Evolutionary conservation across 2,888 invertebrate genomes (phyloP), one percentile per base, ranked within the genome.

Genomic region (Eristalis tenax): DNA sequence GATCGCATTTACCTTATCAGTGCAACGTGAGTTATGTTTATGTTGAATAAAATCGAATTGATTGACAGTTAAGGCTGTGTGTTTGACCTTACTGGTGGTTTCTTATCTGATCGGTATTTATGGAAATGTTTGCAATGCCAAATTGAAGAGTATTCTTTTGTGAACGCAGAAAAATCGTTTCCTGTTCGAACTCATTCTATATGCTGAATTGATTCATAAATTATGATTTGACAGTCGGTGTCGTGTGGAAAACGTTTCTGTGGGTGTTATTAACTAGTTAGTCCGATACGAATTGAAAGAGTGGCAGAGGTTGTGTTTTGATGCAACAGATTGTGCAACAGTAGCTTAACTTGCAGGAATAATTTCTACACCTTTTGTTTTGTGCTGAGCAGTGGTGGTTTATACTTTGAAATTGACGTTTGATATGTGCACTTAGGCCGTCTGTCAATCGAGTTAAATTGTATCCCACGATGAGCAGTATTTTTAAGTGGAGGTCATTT

Each of bases 21-120:
- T 86, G 65, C 59, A 86, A 65, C 56, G 86, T 86, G 74, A 86
- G 86, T 80, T 78, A 59, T 59, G 26, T 76, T 38, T 56, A 56
- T 4, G 43, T 56, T 68, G 22, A 11, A 15, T 40, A 4, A 50
- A 61, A 43, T 15, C 32, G 8, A 23, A 66, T 38, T 65, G 28
- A 38, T 65, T 59, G 26, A 59, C 18, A 63, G 23, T 28, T 63
- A 35, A 32, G 56, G 6, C 18, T 68, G 64, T 28, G 23, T 38
- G n/a, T 59, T 35, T 68, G 32, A 56, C 43, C 43, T 28, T 43
- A 43, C 6, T 50, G 50, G 6, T 8, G 50, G 18, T 43, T 26
- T 28, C 18, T 50, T 50, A 28, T 50, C 68, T 68, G 23, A 26
- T 50, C 18, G 40, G 40, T 13, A 38, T 18, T 22, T 22, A 23